Base-by-base conservation (phyloP, 2,797 vertebrate species). In the Macroramphosus scolopax region DNA sequence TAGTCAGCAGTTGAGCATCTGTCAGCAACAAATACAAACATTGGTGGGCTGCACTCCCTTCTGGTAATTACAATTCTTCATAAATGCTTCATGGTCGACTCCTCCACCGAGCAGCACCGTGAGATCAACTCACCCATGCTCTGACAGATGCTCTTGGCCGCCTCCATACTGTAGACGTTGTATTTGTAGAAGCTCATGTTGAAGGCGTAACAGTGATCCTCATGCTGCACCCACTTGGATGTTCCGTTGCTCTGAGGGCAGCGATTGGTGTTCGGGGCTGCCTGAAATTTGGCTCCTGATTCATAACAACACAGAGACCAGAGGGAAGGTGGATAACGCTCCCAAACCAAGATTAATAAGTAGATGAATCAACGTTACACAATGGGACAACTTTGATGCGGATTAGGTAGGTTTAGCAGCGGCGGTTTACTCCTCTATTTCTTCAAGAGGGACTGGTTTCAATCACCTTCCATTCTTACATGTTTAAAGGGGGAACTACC, bases 1-100 rank as follows among this genome's bases (percentile, higher is more conserved):
- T 90, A 30, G 89, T 93, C 76, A 98, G 77, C 39, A 97, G 53
- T 3, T 88, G 46, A 47, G 95, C 88, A 78, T 82, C 96, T 99
- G 77, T 25, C 12, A 18, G 15, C 11, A 44, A 24, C 41, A 30
- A 17, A 15, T n/a, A 15, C 25, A 38, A 10, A 30, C 17, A 37
- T 12, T n/a, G 10, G 5, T 45, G 5, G 2, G 31, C 22, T 6
- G 1, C 11, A 9, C 29, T 2, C 17, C 24, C 17, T 31, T 63
- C 12, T 46, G 35, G 31, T 47, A 11, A 54, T 29, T 2, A 22
- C 0, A 36, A 40, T 9, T 39, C 4, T 44, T 17, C 28, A 30
- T 2, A 17, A 16, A 32, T 15, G 20, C n/a, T n/a, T n/a, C n/a
- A n/a, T n/a, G n/a, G n/a, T n/a, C n/a, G n/a, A n/a, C n/a, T n/a